Evolutionary conservation across 2,797 vertebrate genomes (phyloP), one percentile per base, ranked within the genome.

Genomic region (Enteromius fasciolatus): DNA sequence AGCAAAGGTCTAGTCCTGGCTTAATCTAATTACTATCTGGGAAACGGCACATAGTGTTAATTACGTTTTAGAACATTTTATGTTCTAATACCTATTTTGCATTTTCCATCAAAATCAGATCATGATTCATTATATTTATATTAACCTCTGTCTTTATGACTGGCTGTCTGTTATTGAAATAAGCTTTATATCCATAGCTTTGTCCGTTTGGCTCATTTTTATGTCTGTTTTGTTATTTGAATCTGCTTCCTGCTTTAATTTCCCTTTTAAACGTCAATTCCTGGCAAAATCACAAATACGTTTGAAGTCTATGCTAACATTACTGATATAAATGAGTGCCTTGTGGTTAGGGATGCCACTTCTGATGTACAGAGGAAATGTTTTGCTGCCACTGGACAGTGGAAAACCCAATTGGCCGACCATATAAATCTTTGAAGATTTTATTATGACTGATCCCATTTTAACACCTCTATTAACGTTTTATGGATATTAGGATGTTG

Each of bases 341-440:
- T 54, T 73, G 48, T 36, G 70, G 46, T 39, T 54, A 12, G 31
- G 36, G n/a, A 74, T 74, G 3, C 57, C 72, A 25, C 31, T 57
- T 59, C n/a, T 75, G 23, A 39, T 39, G 72, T 31, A 31, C 23
- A 59, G 52, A 80, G 52, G 67, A 70, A 80, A 70, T 80, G 78
- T 70, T 79, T 70, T 70, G 80, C 77, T 76, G 31, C 57, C 39
- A 44, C 61, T 28, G 48, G 28, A 77, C 69, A 69, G 31, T 73
- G 82, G 80, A 81, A 84, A 84, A 81, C 15, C 25, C 61, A 61
- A 46, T 28, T 83, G 74, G 74, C 75, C 57, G 67, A 48, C 20
- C 50, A 75, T 67, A 80, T 75, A 63, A 85, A 86, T 67, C 77
- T 77, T 79, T 79, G 48, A 78, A 50, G 44, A 41, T 41, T 78